Conservation (phyloP, 2,113 vertebrate genomes). For the Hydropotes inermis region DNA sequence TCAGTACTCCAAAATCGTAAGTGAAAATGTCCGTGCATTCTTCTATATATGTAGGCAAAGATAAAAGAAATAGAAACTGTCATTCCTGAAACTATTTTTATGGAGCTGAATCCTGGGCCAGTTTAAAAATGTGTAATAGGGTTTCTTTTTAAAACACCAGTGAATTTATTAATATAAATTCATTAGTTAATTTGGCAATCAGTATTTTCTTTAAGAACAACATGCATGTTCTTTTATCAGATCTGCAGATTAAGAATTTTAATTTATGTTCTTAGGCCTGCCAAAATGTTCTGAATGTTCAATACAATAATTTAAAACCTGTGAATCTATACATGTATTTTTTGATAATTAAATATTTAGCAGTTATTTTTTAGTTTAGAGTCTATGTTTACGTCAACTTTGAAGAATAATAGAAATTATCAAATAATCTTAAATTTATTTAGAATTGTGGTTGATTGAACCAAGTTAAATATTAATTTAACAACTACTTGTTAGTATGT, state of each 20-base stretch:
- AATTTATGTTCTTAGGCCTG: neutral
- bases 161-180: neutral
- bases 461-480: slow-evolving; percentile 64
- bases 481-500: slow-evolving; percentile 57
- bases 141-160: neutral
- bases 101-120: neutral
- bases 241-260: neutral
- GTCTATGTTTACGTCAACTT: neutral
- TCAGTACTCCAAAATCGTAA: neutral
- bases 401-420: neutral
- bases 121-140: neutral
- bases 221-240: neutral
- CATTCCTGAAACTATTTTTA: neutral
- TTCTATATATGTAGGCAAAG: neutral
- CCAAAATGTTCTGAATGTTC: neutral
- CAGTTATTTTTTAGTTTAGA: neutral
- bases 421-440: neutral
- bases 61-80: neutral
- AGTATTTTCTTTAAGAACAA: neutral
- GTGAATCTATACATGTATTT: neutral
- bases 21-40: neutral
- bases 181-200: neutral
- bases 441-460: slow-evolving; percentile 31
- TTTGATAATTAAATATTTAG: slow-evolving; percentile 13
- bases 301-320: neutral